phyloP scores from a whole-genome alignment of 1,140 invertebrate genomes.

The Archegozetes longisetosus region DNA sequence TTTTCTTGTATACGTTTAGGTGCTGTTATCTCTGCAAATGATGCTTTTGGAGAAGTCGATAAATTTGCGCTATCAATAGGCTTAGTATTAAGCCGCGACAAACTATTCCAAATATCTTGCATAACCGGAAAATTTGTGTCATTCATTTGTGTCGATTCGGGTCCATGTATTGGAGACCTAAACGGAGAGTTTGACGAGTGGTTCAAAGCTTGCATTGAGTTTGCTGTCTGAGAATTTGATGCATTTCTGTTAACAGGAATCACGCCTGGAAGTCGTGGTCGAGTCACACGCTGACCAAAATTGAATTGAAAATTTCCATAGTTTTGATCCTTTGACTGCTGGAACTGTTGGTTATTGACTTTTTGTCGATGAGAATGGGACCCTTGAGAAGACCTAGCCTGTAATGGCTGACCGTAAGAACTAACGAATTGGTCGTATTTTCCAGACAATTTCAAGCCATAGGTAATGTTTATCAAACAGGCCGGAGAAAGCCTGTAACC shows the following conservation, averaged over 20 bases:
- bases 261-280: neutral
- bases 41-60: neutral
- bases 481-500: constrained; percentile 8
- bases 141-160: neutral
- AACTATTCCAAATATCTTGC: neutral
- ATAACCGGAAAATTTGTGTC: neutral
- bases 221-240: neutral
- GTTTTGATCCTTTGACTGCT: no score
- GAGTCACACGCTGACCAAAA: neutral
- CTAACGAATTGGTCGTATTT: neutral
- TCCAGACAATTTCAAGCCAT: constrained; percentile 5
- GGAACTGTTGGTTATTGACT: no score
- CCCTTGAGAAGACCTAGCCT: neutral
- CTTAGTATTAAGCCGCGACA: neutral
- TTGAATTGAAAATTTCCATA: neutral
- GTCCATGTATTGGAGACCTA: neutral
- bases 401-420: constrained; percentile 7
- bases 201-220: neutral
- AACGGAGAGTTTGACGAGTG: neutral
- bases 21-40: neutral
- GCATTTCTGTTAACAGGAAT: neutral
- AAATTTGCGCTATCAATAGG: neutral
- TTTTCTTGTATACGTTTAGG: neutral
- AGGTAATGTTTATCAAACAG: constrained; percentile 19
- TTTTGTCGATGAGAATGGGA: neutral